These are phyloP conservation scores for Caenorhabditis latens DNA, from an alignment of 1,140 invertebrate species.

Conservation along the genomic window DNA sequence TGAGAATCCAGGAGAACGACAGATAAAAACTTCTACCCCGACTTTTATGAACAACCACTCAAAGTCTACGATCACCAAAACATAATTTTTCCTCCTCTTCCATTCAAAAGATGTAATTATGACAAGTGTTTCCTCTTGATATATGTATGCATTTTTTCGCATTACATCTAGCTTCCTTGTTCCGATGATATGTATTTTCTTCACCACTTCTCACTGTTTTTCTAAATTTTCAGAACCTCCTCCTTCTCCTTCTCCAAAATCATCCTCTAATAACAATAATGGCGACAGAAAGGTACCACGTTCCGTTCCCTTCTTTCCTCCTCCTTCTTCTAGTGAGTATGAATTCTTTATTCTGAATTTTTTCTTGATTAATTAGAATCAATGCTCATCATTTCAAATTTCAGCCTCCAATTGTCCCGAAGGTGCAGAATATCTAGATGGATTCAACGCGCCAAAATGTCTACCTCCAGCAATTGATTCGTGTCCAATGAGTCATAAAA, in stretches of 20 bases:
- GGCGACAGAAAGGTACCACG: constrained; percentile 47
- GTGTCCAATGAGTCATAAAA: constrained; percentile 57
- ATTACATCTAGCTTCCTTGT: neutral
- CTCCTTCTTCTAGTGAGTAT: constrained; percentile 10
- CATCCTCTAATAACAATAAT: constrained; percentile 47
- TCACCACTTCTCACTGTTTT: neutral
- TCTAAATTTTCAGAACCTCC: constrained; percentile 3
- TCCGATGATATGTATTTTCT: neutral
- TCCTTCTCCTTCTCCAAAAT: neutral
- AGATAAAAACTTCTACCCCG: too few species aligned
- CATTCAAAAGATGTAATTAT: neutral
- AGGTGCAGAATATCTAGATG: constrained; percentile 40
- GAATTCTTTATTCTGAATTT: neutral
- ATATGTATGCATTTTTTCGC: neutral
- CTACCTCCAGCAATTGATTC: constrained; percentile 57
- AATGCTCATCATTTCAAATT: neutral
- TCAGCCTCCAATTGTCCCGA: constrained; percentile 36
- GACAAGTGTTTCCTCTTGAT: constrained; percentile 4
- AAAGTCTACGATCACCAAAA: neutral
- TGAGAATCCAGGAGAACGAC: too few species aligned
- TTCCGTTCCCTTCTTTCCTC: constrained; percentile 35
- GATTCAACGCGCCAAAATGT: constrained; percentile 53
- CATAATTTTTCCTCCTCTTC: neutral
- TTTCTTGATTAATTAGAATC: neutral
- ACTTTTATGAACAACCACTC: too few species aligned